phyloP scores from a whole-genome alignment of 2,797 vertebrate species.

The Chelon auratus region DNA sequence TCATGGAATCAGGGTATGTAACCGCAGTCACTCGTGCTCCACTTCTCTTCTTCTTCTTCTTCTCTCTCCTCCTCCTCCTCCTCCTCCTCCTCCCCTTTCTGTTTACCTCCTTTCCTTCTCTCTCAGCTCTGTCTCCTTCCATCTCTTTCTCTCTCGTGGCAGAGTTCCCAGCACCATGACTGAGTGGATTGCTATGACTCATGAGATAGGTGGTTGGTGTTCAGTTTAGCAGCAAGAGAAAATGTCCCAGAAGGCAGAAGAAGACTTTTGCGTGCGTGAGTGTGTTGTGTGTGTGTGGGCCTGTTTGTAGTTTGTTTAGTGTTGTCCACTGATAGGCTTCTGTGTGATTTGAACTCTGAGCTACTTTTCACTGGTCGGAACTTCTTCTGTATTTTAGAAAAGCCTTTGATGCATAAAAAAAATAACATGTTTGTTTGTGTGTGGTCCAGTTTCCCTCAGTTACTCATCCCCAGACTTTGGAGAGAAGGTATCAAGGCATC shows the following conservation, averaged over 20 bases:
- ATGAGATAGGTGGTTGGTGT: conserved; percentile 79
- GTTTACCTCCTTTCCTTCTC: conserved; percentile 40
- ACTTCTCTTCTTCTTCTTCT: conserved; percentile 43
- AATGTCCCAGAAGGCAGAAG: conserved; percentile 71
- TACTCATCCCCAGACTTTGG: conserved; percentile 96
- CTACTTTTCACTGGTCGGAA: conserved; percentile 32
- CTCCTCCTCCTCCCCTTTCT: conserved; percentile 20
- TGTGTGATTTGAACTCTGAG: conserved; percentile 45
- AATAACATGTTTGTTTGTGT: conserved; percentile 37
- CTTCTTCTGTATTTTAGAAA: conserved; percentile 31
- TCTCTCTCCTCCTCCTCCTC: conserved; percentile 16
- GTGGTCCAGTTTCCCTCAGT: conserved; percentile 93
- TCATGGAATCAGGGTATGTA: conserved; percentile 92
- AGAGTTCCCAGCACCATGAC: conserved; percentile 79
- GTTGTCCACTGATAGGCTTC: conserved; percentile 44
- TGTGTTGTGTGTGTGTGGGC: conserved; percentile 43
- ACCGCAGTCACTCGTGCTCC: background rate
- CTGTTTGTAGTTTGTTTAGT: conserved; percentile 52
- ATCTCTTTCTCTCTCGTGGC: conserved; percentile 57
- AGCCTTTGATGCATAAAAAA: conserved; percentile 10
- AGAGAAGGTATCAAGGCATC: conserved; percentile 96
- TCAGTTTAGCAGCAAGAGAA: conserved; percentile 75
- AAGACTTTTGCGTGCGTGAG: conserved; percentile 33
- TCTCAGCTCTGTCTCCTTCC: conserved; percentile 31
- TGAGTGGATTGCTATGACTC: conserved; percentile 82